phyloP scores from a whole-genome alignment of 2,888 invertebrate genomes.

The Blastobasis lacticolella region DNA sequence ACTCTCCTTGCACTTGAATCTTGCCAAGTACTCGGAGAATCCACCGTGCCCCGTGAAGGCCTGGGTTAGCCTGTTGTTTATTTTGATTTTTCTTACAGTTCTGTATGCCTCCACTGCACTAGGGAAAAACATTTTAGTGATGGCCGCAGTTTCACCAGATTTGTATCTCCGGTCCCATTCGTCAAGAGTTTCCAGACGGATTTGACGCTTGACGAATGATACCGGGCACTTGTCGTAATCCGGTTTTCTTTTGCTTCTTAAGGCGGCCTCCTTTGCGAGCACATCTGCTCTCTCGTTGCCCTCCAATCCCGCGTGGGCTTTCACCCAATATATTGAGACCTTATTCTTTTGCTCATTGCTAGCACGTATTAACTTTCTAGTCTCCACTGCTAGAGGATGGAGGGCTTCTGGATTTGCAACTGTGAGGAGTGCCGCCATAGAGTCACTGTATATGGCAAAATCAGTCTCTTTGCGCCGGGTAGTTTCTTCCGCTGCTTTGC shows the following conservation, averaged over 20 bases:
- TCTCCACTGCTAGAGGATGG: slow-evolving; percentile 9
- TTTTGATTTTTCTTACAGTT: too few relatives aligned
- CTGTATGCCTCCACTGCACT: too few relatives aligned
- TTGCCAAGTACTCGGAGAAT: slow-evolving; percentile 4
- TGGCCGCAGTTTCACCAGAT: background rate
- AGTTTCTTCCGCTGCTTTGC: slow-evolving; percentile 1
- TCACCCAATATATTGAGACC: slow-evolving; percentile 9
- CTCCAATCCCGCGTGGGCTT: slow-evolving; percentile 11
- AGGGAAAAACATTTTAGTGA: slow-evolving; percentile 13
- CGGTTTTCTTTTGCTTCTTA: background rate
- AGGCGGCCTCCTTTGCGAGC: slow-evolving; percentile 10
- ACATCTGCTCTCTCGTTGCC: slow-evolving; percentile 15
- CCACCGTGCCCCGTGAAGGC: too few relatives aligned
- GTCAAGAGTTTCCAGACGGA: slow-evolving; percentile 7
- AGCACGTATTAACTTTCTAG: background rate
- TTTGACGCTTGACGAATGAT: slow-evolving; percentile 10
- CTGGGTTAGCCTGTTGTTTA: too few relatives aligned
- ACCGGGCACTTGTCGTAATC: slow-evolving; percentile 3
- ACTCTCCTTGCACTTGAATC: slow-evolving; percentile 12
- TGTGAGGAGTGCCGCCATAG: slow-evolving; percentile 7
- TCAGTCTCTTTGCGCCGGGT: background rate
- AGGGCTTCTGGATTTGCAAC: background rate
- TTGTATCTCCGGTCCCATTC: slow-evolving; percentile 10
- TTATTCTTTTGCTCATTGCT: background rate
- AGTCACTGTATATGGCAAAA: slow-evolving; percentile 9